phyloP scores from a whole-genome alignment of 2,797 vertebrate genomes.

The Platalea minor region DNA sequence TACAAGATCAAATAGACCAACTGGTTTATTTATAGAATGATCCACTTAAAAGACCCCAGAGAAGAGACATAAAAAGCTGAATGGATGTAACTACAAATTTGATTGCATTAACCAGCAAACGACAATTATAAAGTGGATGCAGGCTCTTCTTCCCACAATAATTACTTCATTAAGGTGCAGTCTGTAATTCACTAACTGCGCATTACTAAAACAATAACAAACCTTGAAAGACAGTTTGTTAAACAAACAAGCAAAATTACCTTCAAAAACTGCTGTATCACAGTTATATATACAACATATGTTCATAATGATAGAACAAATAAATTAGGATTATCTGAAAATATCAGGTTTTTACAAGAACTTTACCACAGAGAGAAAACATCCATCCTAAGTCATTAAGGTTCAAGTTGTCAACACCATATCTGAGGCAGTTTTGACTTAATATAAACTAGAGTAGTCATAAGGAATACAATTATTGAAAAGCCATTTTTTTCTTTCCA shows the following conservation, averaged over 20 bases:
- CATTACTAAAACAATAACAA: background rate
- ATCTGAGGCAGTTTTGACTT: background rate
- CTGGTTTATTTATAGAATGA: background rate
- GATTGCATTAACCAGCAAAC: background rate
- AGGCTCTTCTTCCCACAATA: background rate
- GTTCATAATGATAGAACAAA: background rate
- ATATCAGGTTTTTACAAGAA: background rate
- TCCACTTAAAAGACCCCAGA: background rate
- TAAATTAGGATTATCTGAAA: background rate
- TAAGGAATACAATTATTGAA: background rate
- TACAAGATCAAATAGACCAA: background rate
- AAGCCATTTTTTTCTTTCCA: background rate
- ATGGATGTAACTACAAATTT: background rate
- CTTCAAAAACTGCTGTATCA: background rate
- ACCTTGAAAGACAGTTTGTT: background rate
- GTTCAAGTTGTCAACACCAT: background rate
- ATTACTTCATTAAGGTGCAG: background rate
- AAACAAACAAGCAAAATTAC: background rate
- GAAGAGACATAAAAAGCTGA: slow-evolving; percentile 29
- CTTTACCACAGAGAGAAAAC: background rate
- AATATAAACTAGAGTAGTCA: background rate
- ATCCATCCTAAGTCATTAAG: background rate
- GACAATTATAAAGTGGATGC: background rate
- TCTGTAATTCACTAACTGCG: background rate
- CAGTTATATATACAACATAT: background rate